Evolutionary conservation across 2,113 vertebrate genomes (phyloP).

Genomic region (Toxostoma redivivum): DNA sequence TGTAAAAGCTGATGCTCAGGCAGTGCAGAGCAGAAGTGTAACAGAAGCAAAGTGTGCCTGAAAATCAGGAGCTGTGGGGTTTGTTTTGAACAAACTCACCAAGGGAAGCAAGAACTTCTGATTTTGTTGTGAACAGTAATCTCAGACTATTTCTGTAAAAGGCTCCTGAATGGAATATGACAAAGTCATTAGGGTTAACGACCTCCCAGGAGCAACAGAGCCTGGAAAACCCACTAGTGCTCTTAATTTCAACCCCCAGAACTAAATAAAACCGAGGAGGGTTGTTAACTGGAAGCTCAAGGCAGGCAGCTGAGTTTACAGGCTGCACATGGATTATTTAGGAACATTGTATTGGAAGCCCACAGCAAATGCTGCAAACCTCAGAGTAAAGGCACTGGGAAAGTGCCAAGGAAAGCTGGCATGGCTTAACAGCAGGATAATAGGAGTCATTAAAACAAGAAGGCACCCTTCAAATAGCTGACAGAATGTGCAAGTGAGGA

Average conservation of each 20-base stretch:
- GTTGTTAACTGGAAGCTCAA: background rate
- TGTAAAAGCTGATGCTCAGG: background rate
- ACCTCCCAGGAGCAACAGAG: background rate
- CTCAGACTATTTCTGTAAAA: background rate
- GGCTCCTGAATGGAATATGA: background rate
- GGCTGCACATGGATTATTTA: background rate
- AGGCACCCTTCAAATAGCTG: background rate
- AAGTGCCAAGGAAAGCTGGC: background rate
- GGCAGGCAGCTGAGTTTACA: background rate
- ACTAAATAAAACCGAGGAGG: background rate
- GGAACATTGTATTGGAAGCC: background rate
- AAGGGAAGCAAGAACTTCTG: background rate
- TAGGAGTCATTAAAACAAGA: background rate
- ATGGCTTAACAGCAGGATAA: background rate
- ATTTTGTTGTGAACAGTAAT: background rate
- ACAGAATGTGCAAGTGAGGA: background rate
- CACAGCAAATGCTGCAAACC: background rate
- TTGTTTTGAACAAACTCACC: background rate
- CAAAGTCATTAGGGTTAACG: background rate
- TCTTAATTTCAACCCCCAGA: background rate
- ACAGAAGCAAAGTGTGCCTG: background rate
- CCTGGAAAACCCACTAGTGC: background rate
- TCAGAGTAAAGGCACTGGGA: background rate
- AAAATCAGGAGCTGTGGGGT: background rate
- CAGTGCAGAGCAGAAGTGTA: background rate